A percentile compares a stretch with the other conserved stretches of the same genome.
These are phyloP conservation scores for Otus sunia DNA, from an alignment of 2,113 vertebrate genomes.

Conservation along the genomic window DNA sequence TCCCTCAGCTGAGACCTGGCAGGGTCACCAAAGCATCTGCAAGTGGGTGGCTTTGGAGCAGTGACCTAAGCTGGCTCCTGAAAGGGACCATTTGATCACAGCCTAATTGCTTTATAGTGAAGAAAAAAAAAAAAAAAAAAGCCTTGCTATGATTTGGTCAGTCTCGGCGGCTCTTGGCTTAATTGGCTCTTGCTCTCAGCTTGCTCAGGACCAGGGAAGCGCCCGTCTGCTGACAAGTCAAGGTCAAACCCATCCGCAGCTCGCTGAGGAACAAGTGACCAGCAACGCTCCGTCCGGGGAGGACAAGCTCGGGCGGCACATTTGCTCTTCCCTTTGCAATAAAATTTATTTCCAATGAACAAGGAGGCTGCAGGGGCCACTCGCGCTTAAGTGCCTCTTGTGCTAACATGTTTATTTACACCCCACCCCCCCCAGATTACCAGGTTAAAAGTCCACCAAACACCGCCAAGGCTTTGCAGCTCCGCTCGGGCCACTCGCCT, in stretches of 20 bases:
- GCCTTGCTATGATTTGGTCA: neutral
- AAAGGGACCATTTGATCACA: neutral
- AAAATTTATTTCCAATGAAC: neutral
- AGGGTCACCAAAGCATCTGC: neutral
- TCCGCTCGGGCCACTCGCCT: rapidly evolving
- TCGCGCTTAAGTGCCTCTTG: neutral
- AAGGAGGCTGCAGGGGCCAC: neutral
- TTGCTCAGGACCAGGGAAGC: neutral
- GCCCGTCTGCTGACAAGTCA: neutral
- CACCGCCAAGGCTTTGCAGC: neutral
- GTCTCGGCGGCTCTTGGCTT: neutral
- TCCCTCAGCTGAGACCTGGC: constrained; percentile 11
- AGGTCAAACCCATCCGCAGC: constrained; percentile 10
- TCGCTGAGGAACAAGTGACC: neutral
- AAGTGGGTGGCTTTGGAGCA: constrained; percentile 5
- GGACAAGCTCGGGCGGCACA: rapidly evolving
- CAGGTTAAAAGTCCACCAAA: neutral
- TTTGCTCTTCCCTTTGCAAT: neutral
- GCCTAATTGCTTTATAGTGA: neutral
- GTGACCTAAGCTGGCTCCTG: neutral
- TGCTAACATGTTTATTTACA: neutral
- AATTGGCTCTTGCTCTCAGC: neutral
- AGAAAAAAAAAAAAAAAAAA: neutral
- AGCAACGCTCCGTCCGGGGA: neutral
- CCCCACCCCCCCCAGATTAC: neutral